phyloP scores from a whole-genome alignment of 2,888 invertebrate genomes.

The Plagiodera versicolora region DNA sequence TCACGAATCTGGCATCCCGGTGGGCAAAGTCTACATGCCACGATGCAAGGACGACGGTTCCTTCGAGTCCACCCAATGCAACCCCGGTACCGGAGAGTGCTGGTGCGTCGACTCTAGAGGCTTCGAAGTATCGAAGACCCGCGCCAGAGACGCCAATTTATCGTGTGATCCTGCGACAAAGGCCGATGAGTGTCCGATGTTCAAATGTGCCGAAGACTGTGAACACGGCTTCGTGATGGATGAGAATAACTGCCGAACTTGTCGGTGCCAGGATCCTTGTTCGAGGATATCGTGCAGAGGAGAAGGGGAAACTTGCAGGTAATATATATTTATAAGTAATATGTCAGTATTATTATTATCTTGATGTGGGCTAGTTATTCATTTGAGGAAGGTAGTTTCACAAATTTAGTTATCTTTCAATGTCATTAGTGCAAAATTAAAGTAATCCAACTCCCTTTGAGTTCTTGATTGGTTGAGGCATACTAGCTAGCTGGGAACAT shows the following conservation, averaged over 20 bases:
- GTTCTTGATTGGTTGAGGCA: too few relatives aligned
- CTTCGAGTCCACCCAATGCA: slow-evolving; percentile 74
- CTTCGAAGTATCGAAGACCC: slow-evolving; percentile 72
- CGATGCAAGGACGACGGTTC: slow-evolving; percentile 70
- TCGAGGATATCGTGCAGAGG: slow-evolving; percentile 69
- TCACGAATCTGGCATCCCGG: slow-evolving; percentile 73
- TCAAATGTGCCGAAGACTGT: slow-evolving; percentile 60
- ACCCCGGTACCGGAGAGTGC: slow-evolving; percentile 67
- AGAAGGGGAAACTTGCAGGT: slow-evolving; percentile 63
- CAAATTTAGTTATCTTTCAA: too few relatives aligned
- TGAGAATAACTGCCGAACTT: slow-evolving; percentile 65
- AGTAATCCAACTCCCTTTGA: too few relatives aligned
- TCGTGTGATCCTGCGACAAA: slow-evolving; percentile 53
- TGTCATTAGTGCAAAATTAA: too few relatives aligned
- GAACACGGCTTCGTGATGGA: slow-evolving; percentile 58
- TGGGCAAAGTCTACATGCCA: slow-evolving; percentile 74
- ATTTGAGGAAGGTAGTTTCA: too few relatives aligned
- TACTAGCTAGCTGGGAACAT: too few relatives aligned
- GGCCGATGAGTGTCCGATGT: slow-evolving; percentile 54
- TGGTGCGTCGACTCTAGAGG: slow-evolving; percentile 84
- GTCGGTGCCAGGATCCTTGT: slow-evolving; percentile 77
- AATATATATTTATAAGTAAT: too few relatives aligned
- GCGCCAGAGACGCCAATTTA: slow-evolving; percentile 53
- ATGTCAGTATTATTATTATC: too few relatives aligned
- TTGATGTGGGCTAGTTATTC: too few relatives aligned